Evolutionary conservation across 2,888 invertebrate genomes (phyloP).

Genomic region (Drosophila tripunctata): DNA sequence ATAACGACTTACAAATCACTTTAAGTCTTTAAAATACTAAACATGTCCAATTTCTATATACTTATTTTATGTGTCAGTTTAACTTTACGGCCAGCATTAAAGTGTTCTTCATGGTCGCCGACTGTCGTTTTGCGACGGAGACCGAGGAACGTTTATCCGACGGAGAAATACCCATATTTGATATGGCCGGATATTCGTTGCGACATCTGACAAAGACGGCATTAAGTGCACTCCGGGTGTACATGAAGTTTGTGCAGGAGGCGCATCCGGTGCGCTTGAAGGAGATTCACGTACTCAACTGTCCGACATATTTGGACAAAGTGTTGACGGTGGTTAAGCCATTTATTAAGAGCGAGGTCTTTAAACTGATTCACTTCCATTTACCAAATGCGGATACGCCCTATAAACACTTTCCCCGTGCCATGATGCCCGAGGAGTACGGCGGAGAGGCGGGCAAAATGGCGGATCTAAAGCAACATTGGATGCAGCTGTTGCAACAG

Average conservation of each 20-base stretch:
- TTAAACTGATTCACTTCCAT: conserved; percentile 89
- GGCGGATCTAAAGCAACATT: conserved; percentile 86
- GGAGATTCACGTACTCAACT: conserved; percentile 88
- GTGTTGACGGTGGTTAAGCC: conserved; percentile 87
- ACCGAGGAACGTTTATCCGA: conserved; percentile 86
- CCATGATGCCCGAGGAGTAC: conserved; percentile 88
- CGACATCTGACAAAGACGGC: conserved; percentile 88
- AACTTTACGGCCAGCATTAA: conserved; percentile 88
- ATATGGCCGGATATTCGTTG: conserved; percentile 87
- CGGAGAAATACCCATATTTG: conserved; percentile 90
- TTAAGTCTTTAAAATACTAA: too few species aligned
- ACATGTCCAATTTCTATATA: too few species aligned
- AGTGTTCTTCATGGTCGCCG: conserved; percentile 90
- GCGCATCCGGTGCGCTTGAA: conserved; percentile 88
- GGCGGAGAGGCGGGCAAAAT: conserved; percentile 88
- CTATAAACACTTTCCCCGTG: conserved; percentile 87
- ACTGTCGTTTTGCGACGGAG: conserved; percentile 86
- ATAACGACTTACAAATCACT: too few species aligned
- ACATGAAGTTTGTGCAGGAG: conserved; percentile 90
- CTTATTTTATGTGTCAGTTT: conserved; percentile 85
- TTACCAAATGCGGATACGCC: conserved; percentile 88
- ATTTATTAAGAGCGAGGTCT: conserved; percentile 88
- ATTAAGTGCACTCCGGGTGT: conserved; percentile 87
- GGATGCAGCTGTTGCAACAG: conserved; percentile 87
- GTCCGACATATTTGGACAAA: conserved; percentile 88